These are phyloP conservation scores for Abrostola tripartita DNA, from an alignment of 2,888 invertebrate genomes.

Conservation along the genomic window DNA sequence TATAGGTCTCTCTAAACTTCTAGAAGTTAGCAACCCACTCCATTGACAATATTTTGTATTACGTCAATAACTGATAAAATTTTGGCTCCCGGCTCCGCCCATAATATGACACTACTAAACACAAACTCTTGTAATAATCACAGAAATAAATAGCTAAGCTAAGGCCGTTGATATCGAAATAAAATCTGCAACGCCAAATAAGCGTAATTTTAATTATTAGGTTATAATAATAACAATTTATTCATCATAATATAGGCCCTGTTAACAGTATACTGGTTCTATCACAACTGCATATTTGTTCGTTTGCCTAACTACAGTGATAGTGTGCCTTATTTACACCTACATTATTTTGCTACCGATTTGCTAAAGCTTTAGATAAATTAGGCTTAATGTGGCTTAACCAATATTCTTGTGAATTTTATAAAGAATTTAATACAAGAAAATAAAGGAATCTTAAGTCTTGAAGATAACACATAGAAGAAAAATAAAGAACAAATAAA, in stretches of 20 bases:
- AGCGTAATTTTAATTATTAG: slow-evolving; percentile 24
- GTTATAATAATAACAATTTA: slow-evolving; percentile 53
- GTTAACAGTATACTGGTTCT: slow-evolving; percentile 61
- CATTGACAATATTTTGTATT: not conserved
- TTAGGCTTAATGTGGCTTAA: slow-evolving; percentile 1
- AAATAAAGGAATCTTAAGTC: not conserved
- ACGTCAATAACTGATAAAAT: too few relatives aligned
- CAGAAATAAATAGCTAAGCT: slow-evolving; percentile 62
- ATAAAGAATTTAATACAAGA: not conserved
- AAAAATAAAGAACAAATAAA: too few relatives aligned
- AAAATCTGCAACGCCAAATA: slow-evolving; percentile 29
- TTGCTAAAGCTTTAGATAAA: not conserved
- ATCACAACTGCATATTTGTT: slow-evolving; percentile 40
- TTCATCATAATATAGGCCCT: slow-evolving; percentile 66
- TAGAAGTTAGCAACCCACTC: too few relatives aligned
- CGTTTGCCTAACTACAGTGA: slow-evolving; percentile 23
- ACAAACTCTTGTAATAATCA: slow-evolving; percentile 50
- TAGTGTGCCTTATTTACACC: slow-evolving; percentile 17
- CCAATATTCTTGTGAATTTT: not conserved
- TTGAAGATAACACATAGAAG: too few relatives aligned
- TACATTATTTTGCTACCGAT: slow-evolving; percentile 4
- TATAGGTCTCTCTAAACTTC: too few relatives aligned
- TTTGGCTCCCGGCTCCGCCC: not conserved
- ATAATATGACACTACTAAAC: slow-evolving; percentile 18
- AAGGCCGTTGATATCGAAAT: slow-evolving; percentile 49